These are phyloP conservation scores for Ridgeia piscesae DNA, from an alignment of 1,140 invertebrate genomes.

Conservation along the genomic window DNA sequence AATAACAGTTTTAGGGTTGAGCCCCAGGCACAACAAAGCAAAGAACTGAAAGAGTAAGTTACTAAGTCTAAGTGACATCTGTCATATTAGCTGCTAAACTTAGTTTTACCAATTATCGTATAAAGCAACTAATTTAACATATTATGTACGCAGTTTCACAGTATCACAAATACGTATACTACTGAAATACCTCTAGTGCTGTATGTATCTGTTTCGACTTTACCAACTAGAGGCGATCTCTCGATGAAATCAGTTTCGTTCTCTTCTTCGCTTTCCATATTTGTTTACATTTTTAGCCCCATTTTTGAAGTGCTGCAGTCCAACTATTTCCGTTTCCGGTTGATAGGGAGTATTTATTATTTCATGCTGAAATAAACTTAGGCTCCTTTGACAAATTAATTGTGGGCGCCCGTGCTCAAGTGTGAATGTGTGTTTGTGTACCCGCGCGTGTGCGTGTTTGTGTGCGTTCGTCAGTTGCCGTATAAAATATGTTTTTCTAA, in stretches of 20 bases:
- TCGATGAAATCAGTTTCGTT: background rate
- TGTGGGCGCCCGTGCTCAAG: too few relatives aligned
- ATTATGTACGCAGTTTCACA: background rate
- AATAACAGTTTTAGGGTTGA: too few relatives aligned
- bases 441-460: too few relatives aligned
- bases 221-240: background rate
- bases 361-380: background rate
- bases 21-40: too few relatives aligned
- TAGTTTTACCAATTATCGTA: too few relatives aligned
- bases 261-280: background rate
- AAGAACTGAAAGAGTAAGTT: too few relatives aligned
- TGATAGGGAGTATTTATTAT: background rate
- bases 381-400: background rate
- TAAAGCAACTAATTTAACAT: too few relatives aligned
- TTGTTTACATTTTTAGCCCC: conserved; percentile 6
- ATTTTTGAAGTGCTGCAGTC: background rate
- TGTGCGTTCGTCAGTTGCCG: too few relatives aligned
- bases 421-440: too few relatives aligned
- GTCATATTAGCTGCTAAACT: too few relatives aligned
- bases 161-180: background rate
- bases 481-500: too few relatives aligned
- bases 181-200: background rate
- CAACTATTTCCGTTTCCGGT: background rate
- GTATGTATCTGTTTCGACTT: background rate
- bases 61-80: too few relatives aligned